Evolutionary conservation across 2,113 vertebrate species (phyloP).

Genomic region (Lampris megalopsis): DNA sequence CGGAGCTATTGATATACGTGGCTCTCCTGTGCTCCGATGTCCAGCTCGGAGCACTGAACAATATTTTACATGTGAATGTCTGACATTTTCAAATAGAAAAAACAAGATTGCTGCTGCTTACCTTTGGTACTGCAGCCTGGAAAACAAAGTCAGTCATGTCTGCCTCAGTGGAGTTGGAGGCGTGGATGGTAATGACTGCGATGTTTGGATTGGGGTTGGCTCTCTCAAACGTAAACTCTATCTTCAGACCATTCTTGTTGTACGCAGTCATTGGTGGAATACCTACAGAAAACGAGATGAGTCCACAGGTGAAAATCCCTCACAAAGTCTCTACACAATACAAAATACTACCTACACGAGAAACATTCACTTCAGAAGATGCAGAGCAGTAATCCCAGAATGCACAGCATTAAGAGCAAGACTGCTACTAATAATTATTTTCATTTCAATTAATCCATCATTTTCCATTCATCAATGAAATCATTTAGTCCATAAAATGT

Average conservation of each 20-base stretch:
- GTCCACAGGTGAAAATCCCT: constrained; percentile 24
- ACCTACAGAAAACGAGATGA: constrained; percentile 76
- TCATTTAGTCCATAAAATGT: no score
- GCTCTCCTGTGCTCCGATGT: no score
- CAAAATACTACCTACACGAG: no score
- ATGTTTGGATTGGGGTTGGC: constrained; percentile 96
- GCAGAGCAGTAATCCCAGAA: neutral
- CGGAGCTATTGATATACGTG: no score
- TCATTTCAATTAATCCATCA: no score
- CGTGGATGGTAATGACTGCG: constrained; percentile 97
- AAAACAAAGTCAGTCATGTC: constrained; percentile 99
- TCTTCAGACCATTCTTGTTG: constrained; percentile 98
- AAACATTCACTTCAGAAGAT: neutral
- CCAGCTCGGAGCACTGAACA: neutral
- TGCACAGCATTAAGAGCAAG: neutral
- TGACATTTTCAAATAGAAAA: neutral
- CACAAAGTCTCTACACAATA: constrained; percentile 5
- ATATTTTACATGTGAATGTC: neutral
- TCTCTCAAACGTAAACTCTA: constrained; percentile 98
- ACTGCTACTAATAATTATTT: no score
- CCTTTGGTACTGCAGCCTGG: constrained; percentile 99
- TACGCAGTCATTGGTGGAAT: constrained; percentile 97
- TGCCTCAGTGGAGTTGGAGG: constrained; percentile 93
- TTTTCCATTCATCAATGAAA: no score
- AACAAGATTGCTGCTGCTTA: constrained; percentile 60